Evolutionary conservation across 2,113 vertebrate species (phyloP), one percentile per base, ranked within the genome.

Genomic region (Oceanodroma tethys): DNA sequence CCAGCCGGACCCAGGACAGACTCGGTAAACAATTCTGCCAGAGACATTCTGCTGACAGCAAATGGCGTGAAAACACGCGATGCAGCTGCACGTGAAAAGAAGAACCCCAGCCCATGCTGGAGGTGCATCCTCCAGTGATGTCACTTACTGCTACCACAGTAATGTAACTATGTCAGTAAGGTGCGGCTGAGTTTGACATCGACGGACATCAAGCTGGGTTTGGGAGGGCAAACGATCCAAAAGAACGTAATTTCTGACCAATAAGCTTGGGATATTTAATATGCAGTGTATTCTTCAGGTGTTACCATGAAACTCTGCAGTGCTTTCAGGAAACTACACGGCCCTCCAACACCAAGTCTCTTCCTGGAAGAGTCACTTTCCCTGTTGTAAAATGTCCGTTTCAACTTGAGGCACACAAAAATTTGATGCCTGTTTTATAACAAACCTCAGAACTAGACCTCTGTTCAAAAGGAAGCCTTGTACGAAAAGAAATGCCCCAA

Each of bases 61-160:
- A 59, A n/a, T 11, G 38, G 13, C 16, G 48, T 59, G 42, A 30
- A 38, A 65, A 47, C 21, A 16, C 1, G 6, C 59, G 47, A 22
- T 32, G 27, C 7, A 78, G 7, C 20, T 47, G 45, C 10, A 23
- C 8, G 7, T n/a, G 11, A 34, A 59, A 38, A 2, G 25, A 56
- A 66, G 27, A 62, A 45, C 18, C 6, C 0, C 0, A 63, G 8
- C 29, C 21, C 3, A 1, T 38, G 36, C 32, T n/a, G 43, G 16
- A 30, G 20, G 15, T 30, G 6, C 34, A 20, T 48, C 29, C 34
- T 81, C 16, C 27, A 34, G 55, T 15, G 43, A 27, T 32, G n/a
- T 19, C 15, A 38, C 20, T 42, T 83, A 70, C 43, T 58, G 38
- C 4, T 76, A 27, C n/a, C 6, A 15, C 16, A 58, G 16, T 11